These are phyloP conservation scores for Lophotriccus pileatus DNA, from an alignment of 2,797 vertebrate genomes.

Conservation along the genomic window DNA sequence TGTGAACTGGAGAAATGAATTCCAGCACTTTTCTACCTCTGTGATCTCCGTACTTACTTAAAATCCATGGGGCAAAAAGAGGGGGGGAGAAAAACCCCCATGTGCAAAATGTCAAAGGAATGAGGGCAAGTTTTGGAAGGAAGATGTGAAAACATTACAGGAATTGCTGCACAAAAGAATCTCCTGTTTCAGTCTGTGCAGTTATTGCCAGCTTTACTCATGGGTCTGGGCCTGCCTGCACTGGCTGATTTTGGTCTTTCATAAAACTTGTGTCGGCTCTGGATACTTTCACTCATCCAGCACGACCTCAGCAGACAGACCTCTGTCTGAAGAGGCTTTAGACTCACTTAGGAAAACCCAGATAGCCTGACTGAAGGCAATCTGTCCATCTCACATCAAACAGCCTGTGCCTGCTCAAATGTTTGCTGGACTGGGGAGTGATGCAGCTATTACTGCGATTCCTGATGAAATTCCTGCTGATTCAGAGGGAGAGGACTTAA, in stretches of 20 bases:
- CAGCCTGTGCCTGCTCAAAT: background rate
- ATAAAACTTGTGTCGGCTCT: background rate
- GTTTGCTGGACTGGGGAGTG: background rate
- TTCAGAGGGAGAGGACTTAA: slow-evolving; percentile 12
- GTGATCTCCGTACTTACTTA: background rate
- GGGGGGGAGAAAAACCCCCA: accelerated
- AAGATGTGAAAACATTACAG: background rate
- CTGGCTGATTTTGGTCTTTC: background rate
- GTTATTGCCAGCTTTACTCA: background rate
- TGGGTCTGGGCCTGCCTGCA: background rate
- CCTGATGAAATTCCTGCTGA: background rate
- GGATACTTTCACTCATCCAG: background rate
- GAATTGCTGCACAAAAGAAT: background rate
- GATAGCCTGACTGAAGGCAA: background rate
- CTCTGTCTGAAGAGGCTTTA: background rate
- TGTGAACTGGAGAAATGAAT: background rate
- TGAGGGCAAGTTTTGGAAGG: background rate
- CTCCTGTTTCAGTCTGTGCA: background rate
- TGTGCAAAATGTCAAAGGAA: background rate
- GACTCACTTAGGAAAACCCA: background rate
- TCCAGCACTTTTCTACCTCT: background rate
- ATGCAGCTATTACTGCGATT: background rate
- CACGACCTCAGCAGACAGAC: background rate
- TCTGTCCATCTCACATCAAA: background rate
- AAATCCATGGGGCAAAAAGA: background rate